Evolutionary conservation across 2,113 vertebrate species (phyloP).

Genomic region (Lasiurus cinereus): DNA sequence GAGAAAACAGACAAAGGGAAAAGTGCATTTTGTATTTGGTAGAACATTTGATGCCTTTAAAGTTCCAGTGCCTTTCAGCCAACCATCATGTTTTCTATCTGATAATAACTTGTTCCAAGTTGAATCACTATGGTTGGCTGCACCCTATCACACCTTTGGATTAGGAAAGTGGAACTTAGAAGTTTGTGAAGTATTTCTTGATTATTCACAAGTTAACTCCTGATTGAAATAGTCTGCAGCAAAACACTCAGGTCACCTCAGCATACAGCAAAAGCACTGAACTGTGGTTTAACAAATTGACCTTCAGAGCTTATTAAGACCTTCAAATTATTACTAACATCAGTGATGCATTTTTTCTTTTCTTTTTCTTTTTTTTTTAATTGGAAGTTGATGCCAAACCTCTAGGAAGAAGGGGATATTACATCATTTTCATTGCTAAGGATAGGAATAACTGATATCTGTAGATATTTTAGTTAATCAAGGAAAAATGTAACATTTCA

Average conservation of each 20-base stretch:
- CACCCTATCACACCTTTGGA: constrained; percentile 88
- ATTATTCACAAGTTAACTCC: constrained; percentile 88
- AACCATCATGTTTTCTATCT: constrained; percentile 84
- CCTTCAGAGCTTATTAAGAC: constrained; percentile 91
- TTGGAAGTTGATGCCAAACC: constrained; percentile 87
- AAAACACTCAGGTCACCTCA: constrained; percentile 79
- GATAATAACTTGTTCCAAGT: constrained; percentile 88
- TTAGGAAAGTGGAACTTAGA: constrained; percentile 86
- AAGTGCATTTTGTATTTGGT: constrained; percentile 68
- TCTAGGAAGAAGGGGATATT: constrained; percentile 84
- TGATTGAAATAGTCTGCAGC: constrained; percentile 89
- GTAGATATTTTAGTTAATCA: constrained; percentile 61
- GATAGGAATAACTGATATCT: not conserved
- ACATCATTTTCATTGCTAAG: constrained; percentile 80
- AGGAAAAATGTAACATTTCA: constrained; percentile 11
- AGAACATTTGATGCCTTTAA: constrained; percentile 82
- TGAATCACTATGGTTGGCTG: constrained; percentile 88
- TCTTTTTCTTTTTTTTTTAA: constrained; percentile 30
- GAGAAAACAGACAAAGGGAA: constrained; percentile 71
- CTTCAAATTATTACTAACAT: constrained; percentile 87
- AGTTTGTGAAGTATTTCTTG: constrained; percentile 87
- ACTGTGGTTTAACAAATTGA: constrained; percentile 87
- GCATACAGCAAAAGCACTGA: constrained; percentile 85
- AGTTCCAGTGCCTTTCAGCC: constrained; percentile 85
- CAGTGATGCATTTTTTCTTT: constrained; percentile 71